A percentile compares a stretch with the other conserved stretches of the same genome.
Conservation (phyloP, 2,888 invertebrate species). For the Chalcosyrphus nemorum region DNA sequence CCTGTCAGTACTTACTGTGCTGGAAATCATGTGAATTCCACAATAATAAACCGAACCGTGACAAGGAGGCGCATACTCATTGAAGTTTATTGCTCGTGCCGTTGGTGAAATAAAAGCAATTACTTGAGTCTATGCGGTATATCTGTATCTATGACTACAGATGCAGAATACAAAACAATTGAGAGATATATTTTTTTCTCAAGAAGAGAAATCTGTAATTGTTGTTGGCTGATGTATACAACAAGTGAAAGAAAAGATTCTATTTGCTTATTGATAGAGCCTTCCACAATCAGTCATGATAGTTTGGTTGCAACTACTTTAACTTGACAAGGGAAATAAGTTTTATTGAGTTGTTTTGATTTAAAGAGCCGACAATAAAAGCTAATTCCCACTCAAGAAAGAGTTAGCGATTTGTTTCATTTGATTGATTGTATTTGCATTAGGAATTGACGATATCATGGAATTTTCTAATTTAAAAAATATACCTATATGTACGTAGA, state of each 20-base stretch:
- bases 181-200: not conserved
- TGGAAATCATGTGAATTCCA: slow-evolving; percentile 36
- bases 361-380: slow-evolving; percentile 1
- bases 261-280: slow-evolving; percentile 42
- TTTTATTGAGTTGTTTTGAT: slow-evolving; percentile 30
- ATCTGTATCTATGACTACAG: not conserved
- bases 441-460: too few species aligned
- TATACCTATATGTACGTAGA: too few species aligned
- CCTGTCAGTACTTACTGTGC: not conserved
- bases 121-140: slow-evolving; percentile 45
- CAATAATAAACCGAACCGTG: slow-evolving; percentile 46
- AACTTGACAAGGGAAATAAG: not conserved
- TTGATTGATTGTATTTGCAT: not conserved
- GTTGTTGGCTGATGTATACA: not conserved
- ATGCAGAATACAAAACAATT: slow-evolving; percentile 12
- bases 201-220: not conserved
- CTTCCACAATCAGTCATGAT: slow-evolving; percentile 12
- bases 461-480: too few species aligned
- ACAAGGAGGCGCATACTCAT: slow-evolving; percentile 34
- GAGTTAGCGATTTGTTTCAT: not conserved
- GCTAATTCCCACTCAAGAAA: not conserved
- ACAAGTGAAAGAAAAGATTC: slow-evolving; percentile 16
- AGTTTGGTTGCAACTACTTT: slow-evolving; percentile 24
- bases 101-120: slow-evolving; percentile 24
- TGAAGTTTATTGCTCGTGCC: slow-evolving; percentile 55